Conservation (phyloP, 2,113 vertebrate species). For the Parus major region DNA sequence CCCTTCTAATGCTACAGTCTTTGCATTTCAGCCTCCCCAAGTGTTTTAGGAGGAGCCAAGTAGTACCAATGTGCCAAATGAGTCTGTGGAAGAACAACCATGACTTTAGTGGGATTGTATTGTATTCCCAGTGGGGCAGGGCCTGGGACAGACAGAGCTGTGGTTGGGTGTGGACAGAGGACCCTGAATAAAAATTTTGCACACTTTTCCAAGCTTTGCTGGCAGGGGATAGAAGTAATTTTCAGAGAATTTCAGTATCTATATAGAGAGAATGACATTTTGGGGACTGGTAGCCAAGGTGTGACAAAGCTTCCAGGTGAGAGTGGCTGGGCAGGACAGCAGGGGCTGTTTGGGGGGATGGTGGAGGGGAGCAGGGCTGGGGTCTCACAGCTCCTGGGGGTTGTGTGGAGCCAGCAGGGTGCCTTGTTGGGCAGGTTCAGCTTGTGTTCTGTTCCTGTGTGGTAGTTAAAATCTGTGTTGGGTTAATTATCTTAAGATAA, state of each 20-base stretch:
- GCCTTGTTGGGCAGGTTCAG: neutral
- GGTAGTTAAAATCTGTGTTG: neutral
- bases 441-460: neutral
- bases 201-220: neutral
- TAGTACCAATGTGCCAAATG: conserved; percentile 51
- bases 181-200: neutral
- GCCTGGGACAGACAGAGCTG: neutral
- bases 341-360: neutral
- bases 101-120: neutral
- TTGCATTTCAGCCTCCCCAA: conserved; percentile 1
- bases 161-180: neutral
- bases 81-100: neutral
- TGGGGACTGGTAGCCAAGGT: neutral
- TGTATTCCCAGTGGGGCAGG: neutral
- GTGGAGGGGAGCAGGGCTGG: neutral
- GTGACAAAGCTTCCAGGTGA: conserved; percentile 29
- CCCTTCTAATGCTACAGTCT: neutral
- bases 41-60: neutral
- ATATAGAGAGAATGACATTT: neutral
- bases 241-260: neutral
- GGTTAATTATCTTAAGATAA: neutral
- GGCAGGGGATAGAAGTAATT: neutral
- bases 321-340: neutral
- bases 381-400: neutral
- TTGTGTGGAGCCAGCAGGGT: neutral